phyloP scores from a whole-genome alignment of 2,888 invertebrate species.

The Cephus nigrinus region DNA sequence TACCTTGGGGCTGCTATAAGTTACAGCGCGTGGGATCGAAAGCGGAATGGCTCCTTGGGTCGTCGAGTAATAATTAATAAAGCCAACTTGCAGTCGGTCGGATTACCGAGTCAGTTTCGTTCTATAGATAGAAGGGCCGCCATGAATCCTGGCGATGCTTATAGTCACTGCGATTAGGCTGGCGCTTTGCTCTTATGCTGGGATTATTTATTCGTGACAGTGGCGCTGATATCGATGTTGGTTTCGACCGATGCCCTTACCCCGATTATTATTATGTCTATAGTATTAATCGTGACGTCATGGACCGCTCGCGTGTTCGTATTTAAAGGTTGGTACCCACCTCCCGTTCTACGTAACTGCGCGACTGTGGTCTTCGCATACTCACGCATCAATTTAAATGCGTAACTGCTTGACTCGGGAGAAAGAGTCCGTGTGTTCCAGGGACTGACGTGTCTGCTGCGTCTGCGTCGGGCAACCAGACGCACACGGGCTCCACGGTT shows the following conservation, averaged over 20 bases:
- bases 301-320: neutral
- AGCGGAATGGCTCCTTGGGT: neutral
- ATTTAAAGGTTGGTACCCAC: neutral
- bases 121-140: neutral
- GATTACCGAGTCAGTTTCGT: neutral
- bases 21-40: no score
- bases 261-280: neutral
- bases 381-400: neutral
- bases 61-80: neutral
- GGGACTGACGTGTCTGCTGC: neutral
- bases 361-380: neutral
- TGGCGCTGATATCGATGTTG: no score
- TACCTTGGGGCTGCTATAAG: neutral
- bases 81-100: neutral
- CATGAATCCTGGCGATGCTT: neutral
- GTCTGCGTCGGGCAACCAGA: neutral
- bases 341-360: neutral
- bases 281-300: neutral
- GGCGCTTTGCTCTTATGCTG: neutral
- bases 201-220: neutral
- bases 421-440: neutral
- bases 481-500: neutral
- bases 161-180: neutral
- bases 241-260: neutral
- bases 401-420: neutral